Conservation (phyloP, 2,113 vertebrate genomes). For the Pomatorhinus ruficollis region DNA sequence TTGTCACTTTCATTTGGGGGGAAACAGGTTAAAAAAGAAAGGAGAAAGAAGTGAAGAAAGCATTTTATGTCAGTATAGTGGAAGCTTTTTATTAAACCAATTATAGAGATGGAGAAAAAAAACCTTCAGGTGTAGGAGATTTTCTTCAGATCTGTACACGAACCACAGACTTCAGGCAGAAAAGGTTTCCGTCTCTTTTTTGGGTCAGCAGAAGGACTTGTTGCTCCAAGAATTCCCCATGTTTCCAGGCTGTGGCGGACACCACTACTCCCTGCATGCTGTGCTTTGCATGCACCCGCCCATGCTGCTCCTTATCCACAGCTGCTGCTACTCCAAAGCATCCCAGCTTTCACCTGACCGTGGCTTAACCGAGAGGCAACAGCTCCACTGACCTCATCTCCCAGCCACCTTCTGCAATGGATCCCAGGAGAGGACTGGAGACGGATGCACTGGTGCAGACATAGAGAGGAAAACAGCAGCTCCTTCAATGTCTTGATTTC, state of each 20-base stretch:
- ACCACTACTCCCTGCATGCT: background rate
- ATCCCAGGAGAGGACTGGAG: background rate
- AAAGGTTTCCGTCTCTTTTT: background rate
- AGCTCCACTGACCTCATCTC: fast-evolving
- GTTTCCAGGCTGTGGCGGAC: background rate
- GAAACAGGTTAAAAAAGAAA: background rate
- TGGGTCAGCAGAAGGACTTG: background rate
- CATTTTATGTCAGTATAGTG: background rate
- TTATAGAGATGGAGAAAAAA: background rate
- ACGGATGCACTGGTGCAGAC: background rate
- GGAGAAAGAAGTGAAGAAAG: background rate
- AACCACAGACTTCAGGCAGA: fast-evolving
- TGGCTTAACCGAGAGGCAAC: background rate
- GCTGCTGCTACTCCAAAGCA: background rate
- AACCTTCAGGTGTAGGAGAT: background rate
- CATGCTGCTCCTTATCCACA: background rate
- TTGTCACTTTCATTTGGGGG: background rate
- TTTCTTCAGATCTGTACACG: background rate
- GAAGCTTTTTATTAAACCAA: background rate
- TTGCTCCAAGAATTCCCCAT: background rate
- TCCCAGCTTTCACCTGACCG: fast-evolving
- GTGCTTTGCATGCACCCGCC: fast-evolving
- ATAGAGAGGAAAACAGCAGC: background rate
- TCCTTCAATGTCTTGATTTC: background rate
- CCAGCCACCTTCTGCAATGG: background rate